Evolutionary conservation across 2,113 vertebrate species (phyloP), one percentile per base, ranked within the genome.

Genomic region (Monarcha castaneiventris): DNA sequence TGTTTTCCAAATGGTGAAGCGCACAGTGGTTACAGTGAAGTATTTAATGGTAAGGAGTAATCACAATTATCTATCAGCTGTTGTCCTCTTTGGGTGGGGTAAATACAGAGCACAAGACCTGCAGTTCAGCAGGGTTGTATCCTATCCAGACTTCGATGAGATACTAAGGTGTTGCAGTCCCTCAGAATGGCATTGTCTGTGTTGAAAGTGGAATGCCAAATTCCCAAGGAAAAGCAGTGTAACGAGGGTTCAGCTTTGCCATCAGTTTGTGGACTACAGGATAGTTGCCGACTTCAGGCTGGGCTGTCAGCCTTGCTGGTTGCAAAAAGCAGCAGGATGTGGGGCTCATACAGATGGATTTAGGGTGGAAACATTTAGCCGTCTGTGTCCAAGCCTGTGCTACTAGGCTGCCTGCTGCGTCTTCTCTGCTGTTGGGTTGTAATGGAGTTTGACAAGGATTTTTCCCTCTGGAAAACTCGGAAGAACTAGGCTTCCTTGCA

Each of bases 401-500:
- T 87, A 6, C 55, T 9, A 49, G 58, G 6, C 33, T 72, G 76
- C 84, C 56, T 93, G 30, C 89, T 94, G 84, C 0, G 0, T 75
- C 26, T 56, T 72, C 68, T 87, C 69, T 49, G 41, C 59, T 3
- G 0, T 8, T 51, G 29, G 16, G 11, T 41, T 58, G 29, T 89
- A 76, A 89, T 84, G 78, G 51, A 84, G 62, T 96, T 94, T 95
- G 95, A 93, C 96, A 91, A 73, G 93, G 87, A 66, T 37, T 87
- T 87, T 76, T 95, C 89, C 74, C 84, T 66, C 77, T 79, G 93
- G 91, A 93, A 90, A 76, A 85, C 78, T 82, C 0, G 0, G 74
- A 81, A 88, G 79, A 55, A 23, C 49, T 32, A 27, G 21, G 13
- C 67, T 58, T 77, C 69, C 64, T 90, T 78, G 41, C 69, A 69